Conservation (phyloP, 2,113 vertebrate species). For the Thryonomys swinderianus region DNA sequence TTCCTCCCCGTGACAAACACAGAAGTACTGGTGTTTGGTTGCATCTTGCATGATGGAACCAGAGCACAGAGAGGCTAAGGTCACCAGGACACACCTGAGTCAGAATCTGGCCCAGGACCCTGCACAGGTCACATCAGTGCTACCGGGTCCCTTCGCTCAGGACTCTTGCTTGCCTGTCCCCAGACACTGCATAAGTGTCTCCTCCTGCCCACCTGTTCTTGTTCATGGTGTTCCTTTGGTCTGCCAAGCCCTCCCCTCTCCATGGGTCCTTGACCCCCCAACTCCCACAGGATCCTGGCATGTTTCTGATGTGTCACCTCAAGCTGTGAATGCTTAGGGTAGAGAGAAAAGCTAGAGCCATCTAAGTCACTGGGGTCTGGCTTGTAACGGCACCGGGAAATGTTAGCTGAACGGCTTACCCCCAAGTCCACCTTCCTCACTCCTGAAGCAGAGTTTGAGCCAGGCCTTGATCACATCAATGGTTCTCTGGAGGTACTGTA, state of each 20-base stretch:
- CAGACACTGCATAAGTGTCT: background rate
- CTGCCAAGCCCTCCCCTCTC: background rate
- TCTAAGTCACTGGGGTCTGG: background rate
- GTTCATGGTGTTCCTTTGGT: background rate
- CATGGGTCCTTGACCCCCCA: background rate
- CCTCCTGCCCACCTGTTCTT: background rate
- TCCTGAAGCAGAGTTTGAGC: background rate
- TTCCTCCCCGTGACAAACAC: background rate
- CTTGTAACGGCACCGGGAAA: background rate
- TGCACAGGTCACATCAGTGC: fast-evolving
- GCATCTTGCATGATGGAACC: background rate
- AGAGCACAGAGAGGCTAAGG: background rate
- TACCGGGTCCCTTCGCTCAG: background rate
- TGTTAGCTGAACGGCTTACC: conserved; percentile 16
- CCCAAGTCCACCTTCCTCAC: background rate
- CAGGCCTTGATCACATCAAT: conserved; percentile 67
- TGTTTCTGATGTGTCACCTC: background rate
- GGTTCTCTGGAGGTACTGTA: conserved; percentile 77
- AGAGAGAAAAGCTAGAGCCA: background rate
- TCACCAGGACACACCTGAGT: background rate
- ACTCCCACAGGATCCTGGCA: background rate
- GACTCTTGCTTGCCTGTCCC: background rate
- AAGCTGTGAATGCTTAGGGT: background rate
- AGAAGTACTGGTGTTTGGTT: background rate
- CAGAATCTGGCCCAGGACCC: background rate